phyloP scores from a whole-genome alignment of 2,797 vertebrate genomes.

The Sternarchorhynchus goeldii region DNA sequence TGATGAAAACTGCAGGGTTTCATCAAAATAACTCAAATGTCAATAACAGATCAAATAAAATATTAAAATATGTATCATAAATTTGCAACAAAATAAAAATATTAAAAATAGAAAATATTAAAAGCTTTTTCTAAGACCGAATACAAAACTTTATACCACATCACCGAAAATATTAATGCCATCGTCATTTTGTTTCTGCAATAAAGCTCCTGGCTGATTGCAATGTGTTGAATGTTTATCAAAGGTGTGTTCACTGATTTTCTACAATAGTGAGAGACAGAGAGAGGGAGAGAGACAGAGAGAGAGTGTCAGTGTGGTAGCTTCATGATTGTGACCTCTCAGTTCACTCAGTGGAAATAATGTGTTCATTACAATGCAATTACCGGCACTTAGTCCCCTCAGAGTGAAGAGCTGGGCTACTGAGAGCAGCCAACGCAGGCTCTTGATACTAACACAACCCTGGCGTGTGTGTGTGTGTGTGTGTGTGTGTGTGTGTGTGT shows the following conservation, averaged over 20 bases:
- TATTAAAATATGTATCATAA: too few species aligned
- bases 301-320: conserved; percentile 30
- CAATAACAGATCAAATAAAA: too few species aligned
- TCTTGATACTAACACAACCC: conserved; percentile 60
- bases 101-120: not conserved
- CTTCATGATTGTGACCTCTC: conserved; percentile 62
- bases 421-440: conserved; percentile 54
- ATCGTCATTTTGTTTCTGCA: too few species aligned
- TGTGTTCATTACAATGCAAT: conserved; percentile 78
- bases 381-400: conserved; percentile 75
- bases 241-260: too few species aligned
- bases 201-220: too few species aligned
- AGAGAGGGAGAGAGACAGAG: not conserved
- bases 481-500: conserved; percentile 58
- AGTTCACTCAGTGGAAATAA: conserved; percentile 72
- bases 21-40: too few species aligned
- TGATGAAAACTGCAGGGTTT: too few species aligned
- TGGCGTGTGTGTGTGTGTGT: conserved; percentile 36
- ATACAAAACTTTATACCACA: not conserved
- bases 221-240: too few species aligned
- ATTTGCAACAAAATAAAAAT: not conserved
- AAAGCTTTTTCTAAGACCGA: conserved; percentile 6
- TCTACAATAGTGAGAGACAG: not conserved
- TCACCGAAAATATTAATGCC: too few species aligned
- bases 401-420: conserved; percentile 62